Conservation (phyloP, 2,888 invertebrate genomes). For the Portevinia maculata region DNA sequence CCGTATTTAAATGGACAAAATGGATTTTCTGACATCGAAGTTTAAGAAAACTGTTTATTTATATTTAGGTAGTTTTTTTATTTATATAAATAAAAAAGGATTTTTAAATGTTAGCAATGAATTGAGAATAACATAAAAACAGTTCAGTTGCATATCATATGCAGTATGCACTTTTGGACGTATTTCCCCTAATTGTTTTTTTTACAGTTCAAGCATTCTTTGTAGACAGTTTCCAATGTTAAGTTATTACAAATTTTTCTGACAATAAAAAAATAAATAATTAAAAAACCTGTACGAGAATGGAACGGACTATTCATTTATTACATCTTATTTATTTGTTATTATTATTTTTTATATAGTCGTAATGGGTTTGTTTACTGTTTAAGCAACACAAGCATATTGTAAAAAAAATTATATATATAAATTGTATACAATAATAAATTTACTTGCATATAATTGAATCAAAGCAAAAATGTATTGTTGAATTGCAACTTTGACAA, state of each 20-base stretch:
- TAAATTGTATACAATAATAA: conserved; percentile 34
- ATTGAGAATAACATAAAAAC: too few relatives aligned
- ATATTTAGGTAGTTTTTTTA: too few relatives aligned
- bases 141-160: too few relatives aligned
- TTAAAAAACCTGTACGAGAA: conserved; percentile 16
- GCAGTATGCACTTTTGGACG: too few relatives aligned
- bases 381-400: conserved; percentile 15
- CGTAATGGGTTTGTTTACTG: conserved; percentile 2
- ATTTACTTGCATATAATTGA: conserved; percentile 28
- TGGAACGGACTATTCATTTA: conserved; percentile 28
- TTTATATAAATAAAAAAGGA: too few relatives aligned
- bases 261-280: conserved; percentile 72
- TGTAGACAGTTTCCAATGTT: conserved; percentile 31
- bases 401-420: conserved; percentile 8
- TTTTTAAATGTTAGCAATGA: too few relatives aligned
- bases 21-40: too few relatives aligned
- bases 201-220: conserved; percentile 8
- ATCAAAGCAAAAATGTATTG: conserved; percentile 15
- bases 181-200: too few relatives aligned
- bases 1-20: too few relatives aligned
- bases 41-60: too few relatives aligned
- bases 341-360: not conserved
- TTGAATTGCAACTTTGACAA: conserved; percentile 34
- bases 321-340: not conserved
- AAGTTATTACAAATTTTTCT: conserved; percentile 59